Percentiles rank a stretch among this genome's conserved stretches.
Conservation (phyloP, 1,140 invertebrate species). For the Gryon sp. region DNA sequence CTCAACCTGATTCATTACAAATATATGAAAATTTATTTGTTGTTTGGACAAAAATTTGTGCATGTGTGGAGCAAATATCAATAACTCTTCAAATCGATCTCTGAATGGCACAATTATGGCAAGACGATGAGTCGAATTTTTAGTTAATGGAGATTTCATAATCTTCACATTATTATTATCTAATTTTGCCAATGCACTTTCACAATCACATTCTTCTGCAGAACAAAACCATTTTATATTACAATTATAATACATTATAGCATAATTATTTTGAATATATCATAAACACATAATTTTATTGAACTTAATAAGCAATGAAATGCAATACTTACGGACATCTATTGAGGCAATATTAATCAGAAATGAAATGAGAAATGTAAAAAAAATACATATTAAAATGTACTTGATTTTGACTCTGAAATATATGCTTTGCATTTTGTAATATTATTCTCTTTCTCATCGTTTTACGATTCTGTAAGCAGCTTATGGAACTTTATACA, state of each 20-base stretch:
- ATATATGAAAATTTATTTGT: slow-evolving; percentile 91
- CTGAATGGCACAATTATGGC: slow-evolving; percentile 95
- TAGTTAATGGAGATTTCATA: slow-evolving; percentile 27
- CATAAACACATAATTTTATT: too few relatives aligned
- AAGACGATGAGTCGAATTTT: slow-evolving; percentile 79
- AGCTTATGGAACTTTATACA: too few relatives aligned
- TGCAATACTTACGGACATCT: slow-evolving; percentile 71
- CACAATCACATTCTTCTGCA: slow-evolving; percentile 75
- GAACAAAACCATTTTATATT: slow-evolving; percentile 21
- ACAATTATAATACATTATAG: background rate
- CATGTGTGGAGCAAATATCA: slow-evolving; percentile 95
- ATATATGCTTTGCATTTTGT: slow-evolving; percentile 69
- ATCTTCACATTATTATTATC: slow-evolving; percentile 33
- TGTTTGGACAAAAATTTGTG: slow-evolving; percentile 91
- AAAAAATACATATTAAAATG: slow-evolving; percentile 72
- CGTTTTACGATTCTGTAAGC: too few relatives aligned
- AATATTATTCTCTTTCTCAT: too few relatives aligned
- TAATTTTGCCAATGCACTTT: slow-evolving; percentile 32
- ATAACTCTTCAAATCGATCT: slow-evolving; percentile 96
- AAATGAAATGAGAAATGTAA: slow-evolving; percentile 75
- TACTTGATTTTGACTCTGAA: slow-evolving; percentile 73
- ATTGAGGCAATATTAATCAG: slow-evolving; percentile 74
- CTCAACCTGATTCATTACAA: slow-evolving; percentile 93
- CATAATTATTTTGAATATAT: slow-evolving; percentile 15
- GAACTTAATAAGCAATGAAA: slow-evolving; percentile 10